A percentile compares a stretch with the other conserved stretches of the same genome.
These are phyloP conservation scores for Drosophila nigromelanica DNA, from an alignment of 1,140 invertebrate species.

Conservation along the genomic window DNA sequence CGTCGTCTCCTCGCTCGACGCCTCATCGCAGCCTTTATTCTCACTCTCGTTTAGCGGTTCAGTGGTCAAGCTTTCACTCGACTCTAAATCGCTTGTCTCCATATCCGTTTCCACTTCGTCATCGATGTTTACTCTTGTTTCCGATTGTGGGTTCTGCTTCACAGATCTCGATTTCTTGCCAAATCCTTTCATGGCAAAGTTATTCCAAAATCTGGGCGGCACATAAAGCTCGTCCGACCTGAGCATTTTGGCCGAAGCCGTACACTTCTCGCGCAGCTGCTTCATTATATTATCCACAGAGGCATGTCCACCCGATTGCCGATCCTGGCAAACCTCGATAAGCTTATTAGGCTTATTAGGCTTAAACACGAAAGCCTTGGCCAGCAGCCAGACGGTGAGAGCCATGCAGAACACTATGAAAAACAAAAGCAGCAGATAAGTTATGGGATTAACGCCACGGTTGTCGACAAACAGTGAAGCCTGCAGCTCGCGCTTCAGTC, in stretches of 20 bases:
- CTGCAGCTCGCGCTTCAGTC: constrained; percentile 20
- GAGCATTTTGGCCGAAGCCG: background rate
- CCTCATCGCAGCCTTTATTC: background rate
- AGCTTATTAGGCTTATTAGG: background rate
- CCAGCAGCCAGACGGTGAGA: constrained; percentile 11
- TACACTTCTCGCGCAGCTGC: constrained; percentile 19
- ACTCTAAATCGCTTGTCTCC: constrained; percentile 7
- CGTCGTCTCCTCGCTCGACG: background rate
- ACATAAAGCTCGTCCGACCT: constrained; percentile 12
- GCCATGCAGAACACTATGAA: constrained; percentile 2
- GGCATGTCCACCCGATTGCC: constrained; percentile 9
- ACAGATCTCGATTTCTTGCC: background rate
- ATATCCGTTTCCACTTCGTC: background rate
- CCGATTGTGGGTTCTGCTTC: background rate
- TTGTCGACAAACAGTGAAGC: background rate
- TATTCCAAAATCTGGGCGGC: constrained; percentile 20
- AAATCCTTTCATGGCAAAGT: background rate
- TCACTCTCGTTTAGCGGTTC: background rate
- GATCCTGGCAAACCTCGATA: background rate
- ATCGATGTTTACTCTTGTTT: background rate
- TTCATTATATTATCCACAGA: constrained; percentile 17
- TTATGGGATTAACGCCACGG: background rate
- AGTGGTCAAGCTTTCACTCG: background rate
- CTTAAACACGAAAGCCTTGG: constrained; percentile 24
- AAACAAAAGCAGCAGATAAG: background rate